These are phyloP conservation scores for Phallusia fumigata DNA, from an alignment of 23 tunicate genomes.

Conservation along the genomic window DNA sequence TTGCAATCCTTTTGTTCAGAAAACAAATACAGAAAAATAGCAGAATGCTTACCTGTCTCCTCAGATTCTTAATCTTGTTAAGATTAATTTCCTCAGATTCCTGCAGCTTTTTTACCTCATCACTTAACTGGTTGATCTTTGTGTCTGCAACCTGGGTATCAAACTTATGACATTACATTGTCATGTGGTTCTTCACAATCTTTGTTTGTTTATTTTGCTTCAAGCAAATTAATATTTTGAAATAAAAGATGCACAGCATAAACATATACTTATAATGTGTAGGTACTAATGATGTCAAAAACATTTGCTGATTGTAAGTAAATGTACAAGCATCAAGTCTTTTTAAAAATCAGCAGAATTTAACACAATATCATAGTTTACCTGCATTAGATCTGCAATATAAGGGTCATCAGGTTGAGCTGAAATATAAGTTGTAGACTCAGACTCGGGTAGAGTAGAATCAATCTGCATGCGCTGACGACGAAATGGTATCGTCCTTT, in stretches of 20 bases:
- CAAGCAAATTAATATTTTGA: too few relatives aligned
- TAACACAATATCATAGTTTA: not conserved
- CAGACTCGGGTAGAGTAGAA: constrained; percentile 74
- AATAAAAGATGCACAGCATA: too few relatives aligned
- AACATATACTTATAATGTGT: too few relatives aligned
- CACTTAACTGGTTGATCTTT: constrained; percentile 61
- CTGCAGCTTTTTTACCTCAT: constrained; percentile 45
- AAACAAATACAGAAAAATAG: not conserved
- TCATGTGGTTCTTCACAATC: not conserved
- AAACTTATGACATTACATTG: not conserved
- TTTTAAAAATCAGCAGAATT: too few relatives aligned
- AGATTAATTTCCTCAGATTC: constrained; percentile 50
- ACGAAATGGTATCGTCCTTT: constrained; percentile 83
- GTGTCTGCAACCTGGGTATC: constrained; percentile 93
- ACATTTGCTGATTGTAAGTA: too few relatives aligned
- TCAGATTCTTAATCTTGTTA: constrained; percentile 57
- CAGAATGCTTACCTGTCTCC: constrained; percentile 35
- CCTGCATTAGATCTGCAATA: constrained; percentile 93
- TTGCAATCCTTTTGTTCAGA: too few relatives aligned
- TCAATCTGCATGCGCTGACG: constrained; percentile 96
- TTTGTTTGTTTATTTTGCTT: too few relatives aligned
- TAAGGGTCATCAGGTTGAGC: constrained; percentile 95
- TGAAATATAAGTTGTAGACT: constrained; percentile 43
- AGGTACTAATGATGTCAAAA: too few relatives aligned
- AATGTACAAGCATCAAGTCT: too few relatives aligned